These are phyloP conservation scores for Eurystomus gularis DNA, from an alignment of 2,113 vertebrate species.

Conservation along the genomic window DNA sequence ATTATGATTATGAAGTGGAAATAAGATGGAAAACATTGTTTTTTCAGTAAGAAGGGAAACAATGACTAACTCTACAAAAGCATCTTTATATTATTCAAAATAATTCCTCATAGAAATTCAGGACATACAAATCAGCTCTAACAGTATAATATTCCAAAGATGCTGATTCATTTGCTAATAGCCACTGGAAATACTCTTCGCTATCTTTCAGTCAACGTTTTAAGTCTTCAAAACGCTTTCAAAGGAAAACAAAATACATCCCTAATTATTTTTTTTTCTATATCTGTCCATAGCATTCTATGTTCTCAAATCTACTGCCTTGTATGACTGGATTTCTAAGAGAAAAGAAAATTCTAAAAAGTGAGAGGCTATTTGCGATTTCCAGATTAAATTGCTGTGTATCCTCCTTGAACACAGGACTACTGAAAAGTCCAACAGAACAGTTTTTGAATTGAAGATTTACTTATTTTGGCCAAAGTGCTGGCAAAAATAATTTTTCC, in stretches of 20 bases:
- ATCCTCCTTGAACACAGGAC: background rate
- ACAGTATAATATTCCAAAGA: background rate
- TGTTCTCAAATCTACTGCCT: background rate
- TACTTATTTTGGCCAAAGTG: background rate
- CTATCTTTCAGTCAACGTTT: background rate
- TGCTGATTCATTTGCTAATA: conserved; percentile 18
- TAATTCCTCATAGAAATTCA: conserved; percentile 39
- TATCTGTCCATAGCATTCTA: background rate
- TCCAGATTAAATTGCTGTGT: background rate
- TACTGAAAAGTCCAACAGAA: background rate
- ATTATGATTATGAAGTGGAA: background rate
- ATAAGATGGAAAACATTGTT: background rate
- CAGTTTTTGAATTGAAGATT: background rate
- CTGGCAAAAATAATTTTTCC: background rate
- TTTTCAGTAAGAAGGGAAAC: background rate
- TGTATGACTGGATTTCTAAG: background rate
- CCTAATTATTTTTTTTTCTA: background rate
- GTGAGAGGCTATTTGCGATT: background rate
- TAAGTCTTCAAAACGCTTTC: background rate
- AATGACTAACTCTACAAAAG: background rate
- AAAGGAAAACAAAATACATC: background rate
- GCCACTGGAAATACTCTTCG: background rate
- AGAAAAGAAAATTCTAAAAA: background rate
- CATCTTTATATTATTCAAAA: conserved; percentile 29
- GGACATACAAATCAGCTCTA: background rate